A percentile compares a stretch with the other conserved stretches of the same genome.
phyloP scores from a whole-genome alignment of 2,888 invertebrate genomes.

The Amphipoea lucens region DNA sequence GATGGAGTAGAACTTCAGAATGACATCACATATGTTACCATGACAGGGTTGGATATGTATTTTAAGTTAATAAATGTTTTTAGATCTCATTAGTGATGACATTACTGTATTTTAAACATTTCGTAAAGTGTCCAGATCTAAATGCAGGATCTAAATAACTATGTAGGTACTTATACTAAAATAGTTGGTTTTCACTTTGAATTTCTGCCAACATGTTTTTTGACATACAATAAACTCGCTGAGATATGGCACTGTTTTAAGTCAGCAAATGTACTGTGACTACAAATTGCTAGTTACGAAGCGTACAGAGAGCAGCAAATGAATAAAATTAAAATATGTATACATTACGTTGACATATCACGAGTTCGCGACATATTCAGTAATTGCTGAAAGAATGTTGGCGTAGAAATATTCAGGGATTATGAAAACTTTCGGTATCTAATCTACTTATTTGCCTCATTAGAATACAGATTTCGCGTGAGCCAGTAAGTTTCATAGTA shows the following conservation, averaged over 20 bases:
- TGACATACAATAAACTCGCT: conserved; percentile 68
- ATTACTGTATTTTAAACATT: conserved; percentile 25
- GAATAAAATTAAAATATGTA: conserved; percentile 75
- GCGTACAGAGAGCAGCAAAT: conserved; percentile 63
- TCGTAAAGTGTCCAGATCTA: conserved; percentile 30
- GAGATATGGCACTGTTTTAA: conserved; percentile 58
- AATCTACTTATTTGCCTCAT: conserved; percentile 35
- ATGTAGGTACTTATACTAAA: conserved; percentile 7
- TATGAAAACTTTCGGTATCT: conserved; percentile 29
- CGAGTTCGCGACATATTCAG: conserved; percentile 39
- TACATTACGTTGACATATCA: conserved; percentile 68
- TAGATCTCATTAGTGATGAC: conserved; percentile 33
- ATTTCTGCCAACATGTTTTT: conserved; percentile 82
- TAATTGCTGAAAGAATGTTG: conserved; percentile 43
- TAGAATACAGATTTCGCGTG: conserved; percentile 50
- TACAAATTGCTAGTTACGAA: conserved; percentile 59
- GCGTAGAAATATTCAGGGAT: conserved; percentile 38
- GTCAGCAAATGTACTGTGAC: conserved; percentile 62
- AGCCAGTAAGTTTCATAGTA: conserved; percentile 42
- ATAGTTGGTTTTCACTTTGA: conserved; percentile 70
- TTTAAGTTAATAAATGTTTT: conserved; percentile 10
- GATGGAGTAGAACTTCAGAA: conserved; percentile 12
- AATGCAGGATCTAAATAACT: conserved; percentile 36
- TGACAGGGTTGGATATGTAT: neutral
- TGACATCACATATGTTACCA: neutral